Conservation (phyloP, 64 coral and sea anemone genomes). For the Orbicella faveolata region DNA sequence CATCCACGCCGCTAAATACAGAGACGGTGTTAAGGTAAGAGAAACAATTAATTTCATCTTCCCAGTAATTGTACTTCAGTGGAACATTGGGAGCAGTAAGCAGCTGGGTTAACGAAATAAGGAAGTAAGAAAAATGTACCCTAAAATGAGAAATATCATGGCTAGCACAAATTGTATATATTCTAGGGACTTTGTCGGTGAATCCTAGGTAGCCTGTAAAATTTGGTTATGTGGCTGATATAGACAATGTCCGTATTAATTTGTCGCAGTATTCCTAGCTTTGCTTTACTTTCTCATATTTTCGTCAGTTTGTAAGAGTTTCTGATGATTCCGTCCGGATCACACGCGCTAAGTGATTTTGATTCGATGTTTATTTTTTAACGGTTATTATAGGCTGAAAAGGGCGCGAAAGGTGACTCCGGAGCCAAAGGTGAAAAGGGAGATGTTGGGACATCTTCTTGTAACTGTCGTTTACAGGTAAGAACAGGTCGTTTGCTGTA, state of each 20-base stretch:
- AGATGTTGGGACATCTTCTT: not conserved
- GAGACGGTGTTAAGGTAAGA: not conserved
- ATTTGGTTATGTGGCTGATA: too few species aligned
- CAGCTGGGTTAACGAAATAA: not conserved
- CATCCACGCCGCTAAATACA: not conserved
- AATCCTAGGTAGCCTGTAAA: too few species aligned
- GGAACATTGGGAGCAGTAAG: not conserved
- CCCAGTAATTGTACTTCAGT: not conserved
- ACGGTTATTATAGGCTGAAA: not conserved
- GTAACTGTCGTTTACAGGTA: constrained; percentile 15
- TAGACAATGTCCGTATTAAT: too few species aligned
- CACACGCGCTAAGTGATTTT: not conserved
- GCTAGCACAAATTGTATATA: too few species aligned
- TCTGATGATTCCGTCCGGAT: too few species aligned
- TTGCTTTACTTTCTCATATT: too few species aligned
- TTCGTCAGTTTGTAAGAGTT: too few species aligned
- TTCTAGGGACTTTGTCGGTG: too few species aligned
- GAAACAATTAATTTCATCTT: not conserved
- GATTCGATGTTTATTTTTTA: not conserved
- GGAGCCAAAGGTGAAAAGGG: constrained; percentile 14
- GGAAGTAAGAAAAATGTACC: too few species aligned
- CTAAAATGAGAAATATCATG: too few species aligned
- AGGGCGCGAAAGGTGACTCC: not conserved
- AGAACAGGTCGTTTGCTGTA: not conserved
- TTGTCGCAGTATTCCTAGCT: too few species aligned